phyloP scores from a whole-genome alignment of 2,797 vertebrate species.

The Geotrypetes seraphini region DNA sequence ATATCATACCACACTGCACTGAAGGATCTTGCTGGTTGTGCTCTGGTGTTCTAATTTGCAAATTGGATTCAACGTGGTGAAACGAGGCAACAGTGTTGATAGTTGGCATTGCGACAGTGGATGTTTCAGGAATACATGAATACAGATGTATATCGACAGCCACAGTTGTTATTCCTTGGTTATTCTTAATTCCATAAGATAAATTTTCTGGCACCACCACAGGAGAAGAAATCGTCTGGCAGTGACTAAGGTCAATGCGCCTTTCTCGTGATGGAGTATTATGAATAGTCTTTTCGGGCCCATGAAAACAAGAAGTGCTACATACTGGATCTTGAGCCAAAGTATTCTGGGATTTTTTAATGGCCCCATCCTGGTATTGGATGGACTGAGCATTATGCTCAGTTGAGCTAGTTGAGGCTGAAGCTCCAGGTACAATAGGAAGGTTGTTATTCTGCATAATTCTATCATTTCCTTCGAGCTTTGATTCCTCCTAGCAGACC shows the following conservation, averaged over 20 bases:
- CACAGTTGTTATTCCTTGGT: conserved; percentile 44
- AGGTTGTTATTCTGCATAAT: too few relatives aligned
- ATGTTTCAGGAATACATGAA: conserved; percentile 32
- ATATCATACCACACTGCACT: conserved; percentile 33
- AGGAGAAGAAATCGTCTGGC: conserved; percentile 22
- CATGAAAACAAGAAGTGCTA: background rate
- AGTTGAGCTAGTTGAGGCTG: background rate
- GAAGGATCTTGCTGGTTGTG: conserved; percentile 25
- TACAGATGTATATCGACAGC: conserved; percentile 60
- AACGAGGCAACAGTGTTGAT: background rate
- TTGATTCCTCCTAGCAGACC: too few relatives aligned
- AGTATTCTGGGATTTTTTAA: too few relatives aligned
- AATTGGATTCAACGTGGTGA: background rate
- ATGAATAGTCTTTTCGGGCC: background rate
- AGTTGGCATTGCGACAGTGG: background rate
- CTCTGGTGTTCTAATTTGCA: conserved; percentile 23
- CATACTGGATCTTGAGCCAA: background rate
- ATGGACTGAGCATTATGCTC: background rate
- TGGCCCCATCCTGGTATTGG: too few relatives aligned
- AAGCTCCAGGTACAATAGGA: too few relatives aligned
- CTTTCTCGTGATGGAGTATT: conserved; percentile 44
- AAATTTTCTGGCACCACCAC: conserved; percentile 52
- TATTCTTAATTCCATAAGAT: conserved; percentile 19
- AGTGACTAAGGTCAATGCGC: conserved; percentile 52
- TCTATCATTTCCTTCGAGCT: too few relatives aligned